Evolutionary conservation across 1,140 invertebrate species (phyloP).

Genomic region (Neodiprion pinetum): DNA sequence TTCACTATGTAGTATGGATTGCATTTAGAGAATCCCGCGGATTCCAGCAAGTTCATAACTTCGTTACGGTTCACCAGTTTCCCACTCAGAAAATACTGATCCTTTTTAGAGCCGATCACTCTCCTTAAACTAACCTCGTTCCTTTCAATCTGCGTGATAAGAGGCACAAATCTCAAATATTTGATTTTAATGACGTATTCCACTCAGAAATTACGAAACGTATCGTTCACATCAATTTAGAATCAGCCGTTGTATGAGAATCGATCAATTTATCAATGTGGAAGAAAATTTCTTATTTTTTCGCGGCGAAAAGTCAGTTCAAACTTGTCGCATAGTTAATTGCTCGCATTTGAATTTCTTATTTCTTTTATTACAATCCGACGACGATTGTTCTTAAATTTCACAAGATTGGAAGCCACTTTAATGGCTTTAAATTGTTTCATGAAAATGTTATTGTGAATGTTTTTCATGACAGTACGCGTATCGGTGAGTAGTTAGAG

Average conservation of each 20-base stretch:
- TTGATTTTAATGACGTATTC: slow-evolving; percentile 24
- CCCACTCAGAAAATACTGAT: slow-evolving; percentile 99
- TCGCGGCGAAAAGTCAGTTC: no score
- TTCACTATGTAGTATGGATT: slow-evolving; percentile 99
- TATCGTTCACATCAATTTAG: background rate
- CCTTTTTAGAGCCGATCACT: slow-evolving; percentile 98
- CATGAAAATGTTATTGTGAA: no score
- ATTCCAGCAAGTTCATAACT: slow-evolving; percentile 98
- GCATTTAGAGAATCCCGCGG: slow-evolving; percentile 97
- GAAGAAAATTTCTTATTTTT: no score
- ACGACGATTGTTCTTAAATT: no score
- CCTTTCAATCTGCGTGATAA: slow-evolving; percentile 86
- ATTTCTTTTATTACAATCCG: no score
- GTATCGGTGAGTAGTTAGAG: no score
- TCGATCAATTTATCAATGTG: no score
- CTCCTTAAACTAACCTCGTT: slow-evolving; percentile 95
- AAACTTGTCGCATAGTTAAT: no score
- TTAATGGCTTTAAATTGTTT: no score
- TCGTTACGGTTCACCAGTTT: slow-evolving; percentile 97
- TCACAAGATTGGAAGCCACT: no score
- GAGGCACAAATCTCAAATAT: slow-evolving; percentile 24
- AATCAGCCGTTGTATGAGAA: background rate
- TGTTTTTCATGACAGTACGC: no score
- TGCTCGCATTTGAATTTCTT: no score
- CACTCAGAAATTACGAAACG: slow-evolving; percentile 3